A percentile compares a stretch with the other conserved stretches of the same genome.
Conservation (phyloP, 2,888 invertebrate species). For the Campoplex nolae region DNA sequence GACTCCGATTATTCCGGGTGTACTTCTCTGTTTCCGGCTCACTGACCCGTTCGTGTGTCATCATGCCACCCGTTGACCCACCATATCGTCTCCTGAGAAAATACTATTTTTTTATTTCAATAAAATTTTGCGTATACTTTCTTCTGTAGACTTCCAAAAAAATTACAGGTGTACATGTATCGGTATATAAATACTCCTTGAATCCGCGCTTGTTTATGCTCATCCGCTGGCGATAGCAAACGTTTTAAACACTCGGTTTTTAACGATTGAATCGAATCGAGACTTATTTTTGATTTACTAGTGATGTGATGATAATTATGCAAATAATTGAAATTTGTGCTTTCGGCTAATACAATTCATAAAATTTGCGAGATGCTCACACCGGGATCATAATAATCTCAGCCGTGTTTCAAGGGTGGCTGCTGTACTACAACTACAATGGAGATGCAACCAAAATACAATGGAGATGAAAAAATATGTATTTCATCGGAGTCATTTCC, state of each 20-base stretch:
- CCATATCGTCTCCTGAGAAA: conserved; percentile 46
- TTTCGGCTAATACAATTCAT: background rate
- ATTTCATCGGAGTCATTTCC: too few relatives aligned
- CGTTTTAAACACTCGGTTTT: background rate
- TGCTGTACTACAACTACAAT: too few relatives aligned
- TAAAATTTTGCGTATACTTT: conserved; percentile 18
- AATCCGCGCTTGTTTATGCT: too few relatives aligned
- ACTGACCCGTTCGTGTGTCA: conserved; percentile 75
- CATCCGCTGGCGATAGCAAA: too few relatives aligned
- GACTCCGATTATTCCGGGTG: conserved; percentile 78
- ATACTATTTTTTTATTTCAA: conserved; percentile 31
- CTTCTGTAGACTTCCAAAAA: conserved; percentile 22
- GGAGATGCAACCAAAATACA: too few relatives aligned
- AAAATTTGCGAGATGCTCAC: too few relatives aligned
- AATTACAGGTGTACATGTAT: background rate
- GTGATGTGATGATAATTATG: background rate
- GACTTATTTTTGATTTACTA: background rate
- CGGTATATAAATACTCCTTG: background rate
- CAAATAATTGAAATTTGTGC: background rate
- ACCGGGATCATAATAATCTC: too few relatives aligned
- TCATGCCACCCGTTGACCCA: conserved; percentile 53
- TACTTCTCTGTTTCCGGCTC: conserved; percentile 75
- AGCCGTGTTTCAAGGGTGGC: too few relatives aligned
- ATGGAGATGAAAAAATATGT: too few relatives aligned
- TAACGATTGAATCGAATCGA: background rate